Evolutionary conservation across 2,113 vertebrate genomes (phyloP).

Genomic region (Eudyptes chrysolophus): DNA sequence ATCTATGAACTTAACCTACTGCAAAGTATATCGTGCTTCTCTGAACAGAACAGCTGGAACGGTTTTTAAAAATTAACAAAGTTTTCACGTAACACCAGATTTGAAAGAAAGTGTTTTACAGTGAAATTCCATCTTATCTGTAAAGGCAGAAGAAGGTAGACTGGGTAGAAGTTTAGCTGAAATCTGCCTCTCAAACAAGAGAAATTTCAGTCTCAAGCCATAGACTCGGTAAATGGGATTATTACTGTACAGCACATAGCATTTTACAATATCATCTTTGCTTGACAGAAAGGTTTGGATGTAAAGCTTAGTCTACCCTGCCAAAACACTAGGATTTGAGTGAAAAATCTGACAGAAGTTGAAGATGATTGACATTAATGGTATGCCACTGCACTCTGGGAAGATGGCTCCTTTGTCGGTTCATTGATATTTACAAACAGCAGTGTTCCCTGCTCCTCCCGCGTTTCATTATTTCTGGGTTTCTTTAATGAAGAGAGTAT

Average conservation of each 20-base stretch:
- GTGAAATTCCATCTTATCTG: background rate
- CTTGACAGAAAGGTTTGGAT: slow-evolving; percentile 6
- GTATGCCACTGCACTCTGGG: background rate
- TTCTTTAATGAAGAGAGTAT: background rate
- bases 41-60: background rate
- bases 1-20: slow-evolving; percentile 79
- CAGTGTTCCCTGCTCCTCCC: accelerated
- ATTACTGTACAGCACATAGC: background rate
- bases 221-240: background rate
- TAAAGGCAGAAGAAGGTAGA: background rate
- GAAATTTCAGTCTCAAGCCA: background rate
- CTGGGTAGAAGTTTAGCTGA: background rate
- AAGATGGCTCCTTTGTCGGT: background rate
- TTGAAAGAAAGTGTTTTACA: background rate
- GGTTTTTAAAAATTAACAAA: background rate
- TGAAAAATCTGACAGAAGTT: slow-evolving; percentile 41
- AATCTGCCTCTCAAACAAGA: background rate
- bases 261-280: background rate
- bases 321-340: background rate
- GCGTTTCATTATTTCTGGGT: background rate
- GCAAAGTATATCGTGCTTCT: slow-evolving; percentile 67
- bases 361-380: slow-evolving; percentile 49
- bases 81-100: background rate
- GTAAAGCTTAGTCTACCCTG: background rate
- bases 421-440: background rate